These are phyloP conservation scores for Galeopsomyia nigrocyanea DNA, from an alignment of 2,888 invertebrate species.

Conservation along the genomic window DNA sequence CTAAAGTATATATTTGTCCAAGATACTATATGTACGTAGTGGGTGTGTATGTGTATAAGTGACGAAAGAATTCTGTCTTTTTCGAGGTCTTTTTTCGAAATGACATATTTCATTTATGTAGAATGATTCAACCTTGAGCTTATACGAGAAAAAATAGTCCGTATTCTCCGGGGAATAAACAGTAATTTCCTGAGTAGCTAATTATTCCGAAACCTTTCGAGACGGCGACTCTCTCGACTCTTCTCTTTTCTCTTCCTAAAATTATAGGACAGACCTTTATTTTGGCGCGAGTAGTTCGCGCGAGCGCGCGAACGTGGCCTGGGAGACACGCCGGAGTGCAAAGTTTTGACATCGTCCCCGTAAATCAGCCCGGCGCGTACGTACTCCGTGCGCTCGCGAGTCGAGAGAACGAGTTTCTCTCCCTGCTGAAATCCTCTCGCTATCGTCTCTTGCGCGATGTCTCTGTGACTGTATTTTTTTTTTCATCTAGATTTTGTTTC, in stretches of 20 bases:
- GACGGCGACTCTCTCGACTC: slow-evolving; percentile 7
- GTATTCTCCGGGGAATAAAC: slow-evolving; percentile 5
- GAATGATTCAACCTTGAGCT: too few relatives aligned
- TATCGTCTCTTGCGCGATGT: slow-evolving; percentile 22
- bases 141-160: neutral
- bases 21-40: too few relatives aligned
- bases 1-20: too few relatives aligned
- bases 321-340: slow-evolving; percentile 62
- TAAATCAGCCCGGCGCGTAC: slow-evolving; percentile 60
- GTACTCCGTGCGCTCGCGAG: neutral
- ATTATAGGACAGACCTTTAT: slow-evolving; percentile 59
- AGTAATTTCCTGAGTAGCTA: slow-evolving; percentile 17
- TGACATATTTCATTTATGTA: too few relatives aligned
- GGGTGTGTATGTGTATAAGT: too few relatives aligned
- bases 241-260: slow-evolving; percentile 47
- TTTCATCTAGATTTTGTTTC: neutral
- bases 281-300: slow-evolving; percentile 54
- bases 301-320: slow-evolving; percentile 35
- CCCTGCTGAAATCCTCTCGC: slow-evolving; percentile 16
- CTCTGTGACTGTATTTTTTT: slow-evolving; percentile 20
- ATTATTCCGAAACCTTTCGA: slow-evolving; percentile 28
- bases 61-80: too few relatives aligned
- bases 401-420: slow-evolving; percentile 30
- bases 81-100: too few relatives aligned
- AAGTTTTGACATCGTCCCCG: slow-evolving; percentile 66